Evolutionary conservation across 2,113 vertebrate genomes (phyloP).

Genomic region (Syngnathus typhle): DNA sequence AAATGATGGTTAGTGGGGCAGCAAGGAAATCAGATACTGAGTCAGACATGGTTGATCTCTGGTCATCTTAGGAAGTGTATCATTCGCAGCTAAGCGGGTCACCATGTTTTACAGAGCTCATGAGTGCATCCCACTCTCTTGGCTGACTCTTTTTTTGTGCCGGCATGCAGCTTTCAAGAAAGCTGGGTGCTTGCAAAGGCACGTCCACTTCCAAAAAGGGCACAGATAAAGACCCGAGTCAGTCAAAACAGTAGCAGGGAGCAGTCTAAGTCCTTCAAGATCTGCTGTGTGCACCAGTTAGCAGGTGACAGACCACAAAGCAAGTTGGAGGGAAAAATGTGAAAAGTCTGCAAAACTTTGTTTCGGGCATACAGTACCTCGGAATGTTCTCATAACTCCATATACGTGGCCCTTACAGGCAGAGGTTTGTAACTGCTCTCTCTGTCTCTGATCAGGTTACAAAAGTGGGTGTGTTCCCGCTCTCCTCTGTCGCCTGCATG

Average conservation of each 20-base stretch:
- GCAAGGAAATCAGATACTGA: slow-evolving; percentile 14
- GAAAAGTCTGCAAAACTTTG: background rate
- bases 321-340: background rate
- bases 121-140: slow-evolving; percentile 46
- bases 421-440: slow-evolving; percentile 57
- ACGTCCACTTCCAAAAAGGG: slow-evolving; percentile 19
- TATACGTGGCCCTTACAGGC: slow-evolving; percentile 50
- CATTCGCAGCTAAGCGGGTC: slow-evolving; percentile 59
- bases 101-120: slow-evolving; percentile 50
- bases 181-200: slow-evolving; percentile 21
- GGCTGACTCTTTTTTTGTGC: slow-evolving; percentile 42
- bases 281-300: slow-evolving; percentile 3
- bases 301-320: slow-evolving; percentile 6
- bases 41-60: slow-evolving; percentile 34
- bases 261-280: slow-evolving; percentile 3
- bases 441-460: slow-evolving; percentile 69
- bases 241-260: slow-evolving; percentile 42
- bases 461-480: slow-evolving; percentile 71
- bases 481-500: slow-evolving; percentile 70
- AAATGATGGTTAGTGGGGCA: background rate
- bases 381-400: slow-evolving; percentile 2
- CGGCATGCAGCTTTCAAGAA: slow-evolving; percentile 9
- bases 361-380: background rate
- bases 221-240: slow-evolving; percentile 38
- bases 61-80: slow-evolving; percentile 30